Conservation (phyloP, 2,113 vertebrate genomes). For the Ageneiosus marmoratus region DNA sequence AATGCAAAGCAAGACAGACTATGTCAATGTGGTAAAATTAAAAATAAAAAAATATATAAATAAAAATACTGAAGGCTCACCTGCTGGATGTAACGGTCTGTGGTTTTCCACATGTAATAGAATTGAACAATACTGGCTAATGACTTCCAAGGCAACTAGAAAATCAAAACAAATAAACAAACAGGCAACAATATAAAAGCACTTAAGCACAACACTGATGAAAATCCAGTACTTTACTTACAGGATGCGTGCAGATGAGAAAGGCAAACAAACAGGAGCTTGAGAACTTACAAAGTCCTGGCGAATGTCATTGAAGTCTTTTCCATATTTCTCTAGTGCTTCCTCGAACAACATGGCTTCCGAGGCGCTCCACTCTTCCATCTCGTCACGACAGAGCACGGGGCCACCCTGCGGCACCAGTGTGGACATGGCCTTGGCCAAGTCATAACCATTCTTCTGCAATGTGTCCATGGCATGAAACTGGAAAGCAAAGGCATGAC, state of each 20-base stretch:
- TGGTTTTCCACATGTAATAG: constrained; percentile 98
- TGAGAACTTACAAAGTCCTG: constrained; percentile 86
- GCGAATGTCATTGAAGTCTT: constrained; percentile 91
- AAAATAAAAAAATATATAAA: background rate
- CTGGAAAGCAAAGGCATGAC: constrained; percentile 58
- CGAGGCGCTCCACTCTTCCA: constrained; percentile 94
- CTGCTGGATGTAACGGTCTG: constrained; percentile 93
- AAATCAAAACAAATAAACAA: background rate
- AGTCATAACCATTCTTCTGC: constrained; percentile 87
- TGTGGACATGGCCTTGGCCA: constrained; percentile 91
- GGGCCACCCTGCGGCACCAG: constrained; percentile 91
- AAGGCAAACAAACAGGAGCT: background rate
- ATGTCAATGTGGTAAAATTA: background rate
- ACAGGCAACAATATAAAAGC: background rate
- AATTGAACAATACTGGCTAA: constrained; percentile 93
- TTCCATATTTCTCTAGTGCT: constrained; percentile 90
- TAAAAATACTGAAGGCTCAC: constrained; percentile 57
- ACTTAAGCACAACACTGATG: background rate
- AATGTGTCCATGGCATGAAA: constrained; percentile 93
- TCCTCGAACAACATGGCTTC: constrained; percentile 94
- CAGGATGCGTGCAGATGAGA: background rate
- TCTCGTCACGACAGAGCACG: constrained; percentile 89
- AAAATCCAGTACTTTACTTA: background rate
- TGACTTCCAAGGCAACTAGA: constrained; percentile 91
- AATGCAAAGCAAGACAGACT: background rate